Conservation (phyloP, 2,113 vertebrate species). For the Pluvianellus socialis region DNA sequence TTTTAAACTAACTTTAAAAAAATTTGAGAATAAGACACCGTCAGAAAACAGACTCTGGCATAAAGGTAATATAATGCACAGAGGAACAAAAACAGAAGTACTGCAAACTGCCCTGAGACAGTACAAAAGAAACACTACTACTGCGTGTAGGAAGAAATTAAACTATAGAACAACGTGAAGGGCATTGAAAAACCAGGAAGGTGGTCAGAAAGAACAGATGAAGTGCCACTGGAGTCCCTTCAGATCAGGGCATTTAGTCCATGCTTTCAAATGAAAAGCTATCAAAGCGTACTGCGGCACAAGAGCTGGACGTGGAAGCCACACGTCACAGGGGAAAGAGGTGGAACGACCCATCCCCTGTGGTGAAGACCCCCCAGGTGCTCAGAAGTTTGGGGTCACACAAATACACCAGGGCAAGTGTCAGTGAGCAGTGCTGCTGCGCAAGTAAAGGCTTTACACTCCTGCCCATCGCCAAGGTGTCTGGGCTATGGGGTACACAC, state of each 20-base stretch:
- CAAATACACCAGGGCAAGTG: rapidly evolving
- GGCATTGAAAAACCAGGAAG: not conserved
- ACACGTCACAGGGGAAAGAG: rapidly evolving
- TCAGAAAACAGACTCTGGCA: not conserved
- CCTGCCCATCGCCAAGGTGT: not conserved
- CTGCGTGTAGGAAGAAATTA: not conserved
- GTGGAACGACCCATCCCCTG: rapidly evolving
- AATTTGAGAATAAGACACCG: not conserved
- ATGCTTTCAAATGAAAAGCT: not conserved
- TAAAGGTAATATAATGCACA: not conserved
- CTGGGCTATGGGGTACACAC: not conserved
- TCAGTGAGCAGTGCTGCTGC: not conserved
- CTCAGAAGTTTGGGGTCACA: not conserved
- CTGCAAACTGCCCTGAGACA: not conserved
- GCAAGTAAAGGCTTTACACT: not conserved
- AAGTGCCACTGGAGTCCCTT: not conserved
- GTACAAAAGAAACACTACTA: not conserved
- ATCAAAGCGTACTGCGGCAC: not conserved
- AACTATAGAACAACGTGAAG: rapidly evolving
- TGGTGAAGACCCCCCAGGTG: not conserved
- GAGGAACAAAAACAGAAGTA: not conserved
- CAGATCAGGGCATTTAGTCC: too few relatives aligned
- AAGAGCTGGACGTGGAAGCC: rapidly evolving
- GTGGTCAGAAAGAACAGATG: not conserved
- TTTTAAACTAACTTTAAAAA: not conserved